Evolutionary conservation across 2,113 vertebrate species (phyloP).

Genomic region (Varanus salvator): DNA sequence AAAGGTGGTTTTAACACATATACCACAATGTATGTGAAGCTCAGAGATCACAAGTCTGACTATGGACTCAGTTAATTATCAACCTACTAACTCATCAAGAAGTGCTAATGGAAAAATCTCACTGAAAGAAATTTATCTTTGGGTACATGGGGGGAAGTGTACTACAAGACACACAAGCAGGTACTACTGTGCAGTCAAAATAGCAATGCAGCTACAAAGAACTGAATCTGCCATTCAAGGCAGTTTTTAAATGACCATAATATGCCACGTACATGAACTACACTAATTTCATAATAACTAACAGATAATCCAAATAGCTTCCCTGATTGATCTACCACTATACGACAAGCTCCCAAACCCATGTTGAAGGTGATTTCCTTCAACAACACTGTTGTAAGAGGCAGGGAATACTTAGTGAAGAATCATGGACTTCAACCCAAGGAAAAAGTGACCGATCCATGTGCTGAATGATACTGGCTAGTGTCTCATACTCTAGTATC

Average conservation of each 20-base stretch:
- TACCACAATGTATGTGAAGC: background rate
- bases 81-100: slow-evolving; percentile 20
- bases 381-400: slow-evolving; percentile 4
- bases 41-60: background rate
- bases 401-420: background rate
- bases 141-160: background rate
- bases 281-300: background rate
- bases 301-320: background rate
- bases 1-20: background rate
- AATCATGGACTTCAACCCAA: background rate
- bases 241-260: background rate
- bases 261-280: background rate
- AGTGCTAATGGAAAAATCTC: background rate
- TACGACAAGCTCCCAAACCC: background rate
- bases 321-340: background rate
- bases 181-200: background rate
- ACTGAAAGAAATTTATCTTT: background rate
- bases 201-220: background rate
- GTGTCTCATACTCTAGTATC: too few species aligned
- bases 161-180: rapidly evolving
- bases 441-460: background rate
- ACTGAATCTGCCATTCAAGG: background rate
- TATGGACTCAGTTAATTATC: background rate
- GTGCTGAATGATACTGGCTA: background rate
- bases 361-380: background rate